Base-by-base conservation (phyloP, 1,140 invertebrate genomes). In the Campoletis sonorensis region DNA sequence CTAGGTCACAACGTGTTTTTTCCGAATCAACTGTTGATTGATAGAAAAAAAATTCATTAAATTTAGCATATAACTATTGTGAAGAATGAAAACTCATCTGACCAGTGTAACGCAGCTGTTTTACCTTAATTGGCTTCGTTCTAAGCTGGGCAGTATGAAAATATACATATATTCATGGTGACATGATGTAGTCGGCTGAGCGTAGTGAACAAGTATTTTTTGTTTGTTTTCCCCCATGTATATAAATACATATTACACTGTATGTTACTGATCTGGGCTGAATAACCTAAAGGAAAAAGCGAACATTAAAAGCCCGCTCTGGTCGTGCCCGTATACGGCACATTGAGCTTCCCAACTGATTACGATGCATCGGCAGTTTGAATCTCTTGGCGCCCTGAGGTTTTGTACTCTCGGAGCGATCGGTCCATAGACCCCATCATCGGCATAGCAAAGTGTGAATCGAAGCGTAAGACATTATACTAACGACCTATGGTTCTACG, bases 321-420 rank as follows among this genome's bases (percentile, higher is more conserved):
- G 18, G 51, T 18, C n/a, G n/a, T 54, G n/a, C 21, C 61, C 26
- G 61, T 15, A 23, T 27, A 64, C 26, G 26, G 26, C 61, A 23
- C 61, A 23, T 64, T 64, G 23, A 64, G 61, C 61, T 23, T 21
- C 61, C 26, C 61, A 13, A 10, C 61, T 64, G 61, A 64, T 64
- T 64, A 64, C 61, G 61, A 64, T 64, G 61, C 61, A 64, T 64
- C 61, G 61, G 61, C 23, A 64, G 61, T 64, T 64, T 64, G 61
- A 64, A 64, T 64, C n/a, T 64, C 61, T 64, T 27, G n/a, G 23
- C 3, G 26, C 61, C 61, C 3, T 54, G n/a, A 54, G n/a, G 51
- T 54, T 54, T 54, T 54, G n/a, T 54, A 18, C 16, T 8, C 51
- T 7, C 26, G 23, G 21, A 58, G 54, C 61, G 61, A 64, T 64